phyloP scores from a whole-genome alignment of 2,113 vertebrate species.

The Lanius collurio region DNA sequence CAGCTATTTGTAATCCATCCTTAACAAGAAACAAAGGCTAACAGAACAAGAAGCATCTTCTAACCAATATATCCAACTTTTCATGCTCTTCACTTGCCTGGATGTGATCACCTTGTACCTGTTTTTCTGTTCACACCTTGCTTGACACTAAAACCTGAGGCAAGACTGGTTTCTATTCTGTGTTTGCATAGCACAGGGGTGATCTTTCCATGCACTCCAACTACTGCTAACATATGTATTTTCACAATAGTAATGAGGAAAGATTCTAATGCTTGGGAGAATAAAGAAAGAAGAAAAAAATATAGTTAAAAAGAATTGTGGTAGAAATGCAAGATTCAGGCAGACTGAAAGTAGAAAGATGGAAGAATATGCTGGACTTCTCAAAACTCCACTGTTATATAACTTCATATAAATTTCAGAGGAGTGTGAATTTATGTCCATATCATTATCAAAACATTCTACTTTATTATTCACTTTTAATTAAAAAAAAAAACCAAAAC shows the following conservation, averaged over 20 bases:
- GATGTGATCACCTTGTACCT: neutral
- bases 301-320: neutral
- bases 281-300: neutral
- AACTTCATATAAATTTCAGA: neutral
- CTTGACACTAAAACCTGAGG: neutral
- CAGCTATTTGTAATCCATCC: neutral
- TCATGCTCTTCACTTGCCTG: neutral
- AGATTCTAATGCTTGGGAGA: neutral
- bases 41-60: neutral
- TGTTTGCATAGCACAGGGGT: neutral
- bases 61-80: neutral
- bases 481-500: neutral
- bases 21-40: neutral
- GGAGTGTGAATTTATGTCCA: constrained; percentile 2
- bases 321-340: neutral
- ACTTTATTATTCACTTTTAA: constrained; percentile 35
- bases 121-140: neutral
- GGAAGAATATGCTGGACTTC: neutral
- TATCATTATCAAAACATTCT: neutral
- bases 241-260: neutral
- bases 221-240: neutral
- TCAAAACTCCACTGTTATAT: neutral
- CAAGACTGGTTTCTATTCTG: neutral
- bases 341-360: neutral
- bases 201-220: neutral